Evolutionary conservation across 2,113 vertebrate genomes (phyloP).

Genomic region (Scytalopus superciliaris): DNA sequence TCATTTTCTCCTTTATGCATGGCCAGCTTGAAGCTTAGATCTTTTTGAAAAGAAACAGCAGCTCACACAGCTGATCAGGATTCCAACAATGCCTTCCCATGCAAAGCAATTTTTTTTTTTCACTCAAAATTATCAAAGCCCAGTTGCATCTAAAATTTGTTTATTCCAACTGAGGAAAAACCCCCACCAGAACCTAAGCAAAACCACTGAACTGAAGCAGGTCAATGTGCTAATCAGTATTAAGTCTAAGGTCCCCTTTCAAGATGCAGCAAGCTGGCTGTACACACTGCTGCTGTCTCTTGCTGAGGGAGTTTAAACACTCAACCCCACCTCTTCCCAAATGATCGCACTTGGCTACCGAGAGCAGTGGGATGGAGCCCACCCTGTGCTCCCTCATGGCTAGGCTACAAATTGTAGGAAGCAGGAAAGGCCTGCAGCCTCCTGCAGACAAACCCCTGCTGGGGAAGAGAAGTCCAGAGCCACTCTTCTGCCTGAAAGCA

Average conservation of each 20-base stretch:
- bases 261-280: background rate
- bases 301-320: background rate
- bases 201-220: background rate
- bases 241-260: accelerated
- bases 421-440: background rate
- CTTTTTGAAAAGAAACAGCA: background rate
- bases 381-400: background rate
- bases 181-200: background rate
- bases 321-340: background rate
- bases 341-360: background rate
- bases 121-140: background rate
- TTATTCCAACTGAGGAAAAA: background rate
- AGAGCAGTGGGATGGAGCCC: background rate
- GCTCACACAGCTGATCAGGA: background rate
- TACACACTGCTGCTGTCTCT: background rate
- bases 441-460: background rate
- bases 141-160: background rate
- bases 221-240: background rate
- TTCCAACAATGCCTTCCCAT: background rate
- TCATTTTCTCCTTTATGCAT: background rate
- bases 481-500: accelerated
- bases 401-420: background rate
- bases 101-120: background rate
- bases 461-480: background rate
- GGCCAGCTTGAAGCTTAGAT: background rate